Conservation (phyloP, 2,113 vertebrate genomes). For the Hepsetus odoe region DNA sequence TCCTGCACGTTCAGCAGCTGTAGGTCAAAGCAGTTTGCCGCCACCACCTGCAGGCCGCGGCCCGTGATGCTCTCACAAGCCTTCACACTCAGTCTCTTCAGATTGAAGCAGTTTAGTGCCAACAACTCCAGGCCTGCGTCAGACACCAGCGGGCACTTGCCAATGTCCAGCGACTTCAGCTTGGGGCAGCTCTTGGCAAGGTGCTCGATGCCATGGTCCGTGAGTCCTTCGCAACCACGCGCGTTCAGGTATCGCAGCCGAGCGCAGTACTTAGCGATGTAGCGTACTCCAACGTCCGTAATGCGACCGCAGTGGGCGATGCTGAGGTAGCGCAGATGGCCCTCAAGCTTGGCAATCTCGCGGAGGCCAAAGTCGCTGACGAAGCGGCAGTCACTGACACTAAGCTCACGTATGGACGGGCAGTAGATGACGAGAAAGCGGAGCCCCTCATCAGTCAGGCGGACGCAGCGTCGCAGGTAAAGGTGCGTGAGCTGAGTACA, state of each 20-base stretch:
- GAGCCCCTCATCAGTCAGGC: slow-evolving; percentile 87
- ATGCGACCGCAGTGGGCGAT: slow-evolving; percentile 87
- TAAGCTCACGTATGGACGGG: slow-evolving; percentile 82
- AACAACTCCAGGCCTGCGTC: slow-evolving; percentile 86
- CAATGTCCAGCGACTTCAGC: slow-evolving; percentile 87
- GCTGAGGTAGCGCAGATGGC: slow-evolving; percentile 85
- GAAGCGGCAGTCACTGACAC: slow-evolving; percentile 88
- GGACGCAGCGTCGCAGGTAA: slow-evolving; percentile 86
- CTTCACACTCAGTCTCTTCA: slow-evolving; percentile 88
- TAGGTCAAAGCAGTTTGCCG: slow-evolving; percentile 89
- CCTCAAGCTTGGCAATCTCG: slow-evolving; percentile 87
- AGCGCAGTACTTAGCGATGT: slow-evolving; percentile 87
- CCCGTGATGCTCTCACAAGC: slow-evolving; percentile 88
- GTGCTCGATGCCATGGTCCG: slow-evolving; percentile 88
- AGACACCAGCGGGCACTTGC: slow-evolving; percentile 87
- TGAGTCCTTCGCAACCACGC: slow-evolving; percentile 88
- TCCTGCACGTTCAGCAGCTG: slow-evolving; percentile 90
- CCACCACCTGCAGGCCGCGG: slow-evolving; percentile 86
- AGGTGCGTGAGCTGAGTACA: slow-evolving; percentile 89
- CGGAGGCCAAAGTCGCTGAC: slow-evolving; percentile 88
- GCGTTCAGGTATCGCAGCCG: slow-evolving; percentile 90
- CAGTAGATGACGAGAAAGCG: slow-evolving; percentile 90
- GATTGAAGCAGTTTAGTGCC: slow-evolving; percentile 88
- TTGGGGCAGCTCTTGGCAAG: slow-evolving; percentile 89
- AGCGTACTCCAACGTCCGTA: slow-evolving; percentile 87